Percentiles rank a stretch among this genome's conserved stretches.
Conservation (phyloP, 2,113 vertebrate species). For the Cariama cristata region DNA sequence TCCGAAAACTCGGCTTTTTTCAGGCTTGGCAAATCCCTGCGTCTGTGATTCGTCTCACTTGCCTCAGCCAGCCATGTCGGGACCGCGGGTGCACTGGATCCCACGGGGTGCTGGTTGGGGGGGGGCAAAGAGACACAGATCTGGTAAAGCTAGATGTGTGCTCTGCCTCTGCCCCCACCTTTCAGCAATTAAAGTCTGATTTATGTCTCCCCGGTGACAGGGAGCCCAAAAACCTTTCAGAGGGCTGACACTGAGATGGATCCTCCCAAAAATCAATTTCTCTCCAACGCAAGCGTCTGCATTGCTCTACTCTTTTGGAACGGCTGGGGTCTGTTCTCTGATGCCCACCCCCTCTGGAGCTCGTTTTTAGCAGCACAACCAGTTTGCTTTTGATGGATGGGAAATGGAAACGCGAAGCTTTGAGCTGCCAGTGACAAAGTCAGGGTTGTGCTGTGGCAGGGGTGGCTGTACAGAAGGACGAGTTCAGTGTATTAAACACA, state of each 20-base stretch:
- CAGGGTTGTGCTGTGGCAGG: slow-evolving; percentile 24
- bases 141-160: background rate
- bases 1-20: background rate
- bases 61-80: background rate
- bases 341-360: background rate
- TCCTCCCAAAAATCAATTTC: background rate
- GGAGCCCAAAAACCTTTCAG: background rate
- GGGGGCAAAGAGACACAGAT: background rate
- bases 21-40: background rate
- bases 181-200: accelerated
- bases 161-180: background rate
- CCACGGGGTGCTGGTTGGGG: background rate
- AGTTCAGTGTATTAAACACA: slow-evolving; percentile 60
- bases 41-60: background rate
- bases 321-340: background rate
- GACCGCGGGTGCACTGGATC: accelerated
- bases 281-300: background rate
- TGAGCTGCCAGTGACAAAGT: slow-evolving; percentile 38
- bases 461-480: slow-evolving; percentile 45
- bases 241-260: background rate
- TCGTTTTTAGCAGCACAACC: background rate
- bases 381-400: background rate
- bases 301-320: background rate
- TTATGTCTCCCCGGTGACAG: accelerated
- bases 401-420: background rate